A percentile compares a stretch with the other conserved stretches of the same genome.
These are phyloP conservation scores for Melolontha melolontha DNA, from an alignment of 2,888 invertebrate genomes.

Conservation along the genomic window DNA sequence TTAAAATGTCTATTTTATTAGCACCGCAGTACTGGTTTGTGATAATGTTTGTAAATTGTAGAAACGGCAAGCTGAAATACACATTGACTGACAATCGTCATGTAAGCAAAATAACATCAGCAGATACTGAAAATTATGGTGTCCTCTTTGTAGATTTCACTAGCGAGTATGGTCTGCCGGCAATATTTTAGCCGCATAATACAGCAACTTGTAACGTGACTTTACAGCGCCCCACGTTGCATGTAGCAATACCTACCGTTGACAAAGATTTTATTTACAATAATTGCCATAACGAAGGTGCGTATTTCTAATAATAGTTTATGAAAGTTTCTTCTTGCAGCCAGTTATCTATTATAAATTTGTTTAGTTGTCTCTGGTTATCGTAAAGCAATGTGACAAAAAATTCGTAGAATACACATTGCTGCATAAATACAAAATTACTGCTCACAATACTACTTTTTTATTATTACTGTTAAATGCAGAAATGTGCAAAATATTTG, in stretches of 20 bases:
- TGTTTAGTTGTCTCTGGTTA: neutral
- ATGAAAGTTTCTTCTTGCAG: slow-evolving; percentile 13
- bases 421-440: no score
- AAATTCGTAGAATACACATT: no score
- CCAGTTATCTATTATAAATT: slow-evolving; percentile 33
- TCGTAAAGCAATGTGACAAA: no score
- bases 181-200: slow-evolving; percentile 38
- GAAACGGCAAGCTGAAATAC: slow-evolving; percentile 3
- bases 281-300: slow-evolving; percentile 47
- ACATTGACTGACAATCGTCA: slow-evolving; percentile 33
- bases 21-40: neutral
- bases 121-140: slow-evolving; percentile 20
- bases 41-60: slow-evolving; percentile 35
- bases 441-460: no score
- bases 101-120: slow-evolving; percentile 19
- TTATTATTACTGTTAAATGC: no score
- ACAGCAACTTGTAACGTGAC: slow-evolving; percentile 33
- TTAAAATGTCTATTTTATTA: slow-evolving; percentile 17
- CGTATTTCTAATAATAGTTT: slow-evolving; percentile 44
- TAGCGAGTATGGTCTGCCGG: slow-evolving; percentile 7
- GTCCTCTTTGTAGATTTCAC: slow-evolving; percentile 27
- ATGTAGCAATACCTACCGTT: slow-evolving; percentile 47
- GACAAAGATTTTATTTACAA: slow-evolving; percentile 51
- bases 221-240: slow-evolving; percentile 44
- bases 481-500: no score